Evolutionary conservation across 2,888 invertebrate species (phyloP), one percentile per base, ranked within the genome.

Genomic region (Macrostomum cliftonense): DNA sequence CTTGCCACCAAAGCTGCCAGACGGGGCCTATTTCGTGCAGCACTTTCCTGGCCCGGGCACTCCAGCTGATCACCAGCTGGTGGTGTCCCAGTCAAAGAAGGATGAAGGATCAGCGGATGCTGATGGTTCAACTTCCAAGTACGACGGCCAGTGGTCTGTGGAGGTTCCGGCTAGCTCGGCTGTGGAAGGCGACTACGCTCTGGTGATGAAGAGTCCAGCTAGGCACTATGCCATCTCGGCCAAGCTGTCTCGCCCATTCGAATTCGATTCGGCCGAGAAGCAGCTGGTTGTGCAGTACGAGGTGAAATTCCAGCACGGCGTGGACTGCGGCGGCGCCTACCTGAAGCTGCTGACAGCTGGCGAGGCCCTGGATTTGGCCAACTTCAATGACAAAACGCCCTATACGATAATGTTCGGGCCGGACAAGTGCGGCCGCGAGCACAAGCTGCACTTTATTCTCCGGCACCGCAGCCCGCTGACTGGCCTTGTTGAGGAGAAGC

Each of bases 401-500:
- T 97, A 95, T 74, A 85, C 89, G 1, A 87, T 97, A 62, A 97
- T 97, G 97, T 97, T 97, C 73, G 97, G 97, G 0, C 95, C 95
- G 11, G 97, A 97, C 75, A 97, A 93, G 72, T 97, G 97, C 72
- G 95, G 95, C 55, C 83, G 83, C 64, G 86, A 88, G 69, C 81
- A 84, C 64, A 91, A 93, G 74, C 64, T 80, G 12, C 80, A 81
- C 60, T 80, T 81, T 60, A 97, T 97, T 70, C 88, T 97, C 74
- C 78, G 85, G 46, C 91, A 93, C 70, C 80, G 78, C 69, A 93
- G 95, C 74, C 95, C 93, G 12, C 75, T 79, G 61, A 95, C 87
- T 65, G 87, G 85, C 43, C 77, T 79, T 20, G 73, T 83, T 56
- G 82, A 84, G 68, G 97, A 97, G 71, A 93, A 97, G 63, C 95